Evolutionary conservation across 2,797 vertebrate genomes (phyloP).

Genomic region (Liparis tanakae): DNA sequence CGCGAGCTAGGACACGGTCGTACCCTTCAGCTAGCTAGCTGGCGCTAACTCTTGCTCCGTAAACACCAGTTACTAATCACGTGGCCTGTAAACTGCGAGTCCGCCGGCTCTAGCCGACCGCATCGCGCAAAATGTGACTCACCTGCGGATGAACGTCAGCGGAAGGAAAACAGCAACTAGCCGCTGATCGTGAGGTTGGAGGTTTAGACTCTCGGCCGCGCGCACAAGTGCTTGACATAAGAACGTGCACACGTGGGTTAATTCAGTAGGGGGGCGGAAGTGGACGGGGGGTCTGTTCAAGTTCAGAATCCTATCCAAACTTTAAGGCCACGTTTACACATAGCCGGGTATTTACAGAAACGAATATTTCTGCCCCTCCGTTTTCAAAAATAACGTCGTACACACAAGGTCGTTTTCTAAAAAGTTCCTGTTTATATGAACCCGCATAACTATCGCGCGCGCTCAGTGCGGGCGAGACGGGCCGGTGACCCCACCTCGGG

Average conservation of each 20-base stretch:
- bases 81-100: neutral
- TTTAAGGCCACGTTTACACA: too few relatives aligned
- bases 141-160: neutral
- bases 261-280: too few relatives aligned
- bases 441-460: too few relatives aligned
- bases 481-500: too few relatives aligned
- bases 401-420: too few relatives aligned
- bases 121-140: neutral
- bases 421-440: too few relatives aligned
- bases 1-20: neutral
- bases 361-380: too few relatives aligned
- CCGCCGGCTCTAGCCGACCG: accelerated
- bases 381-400: too few relatives aligned
- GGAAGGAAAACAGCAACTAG: accelerated
- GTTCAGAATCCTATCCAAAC: neutral
- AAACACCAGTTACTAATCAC: neutral
- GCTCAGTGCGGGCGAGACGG: too few relatives aligned
- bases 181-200: neutral
- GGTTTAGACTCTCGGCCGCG: accelerated
- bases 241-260: neutral
- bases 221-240: neutral
- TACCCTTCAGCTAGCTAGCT: neutral
- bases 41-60: neutral
- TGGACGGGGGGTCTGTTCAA: neutral
- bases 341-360: too few relatives aligned